phyloP scores from a whole-genome alignment of 2,113 vertebrate genomes.

The Amblyornis subalaris region DNA sequence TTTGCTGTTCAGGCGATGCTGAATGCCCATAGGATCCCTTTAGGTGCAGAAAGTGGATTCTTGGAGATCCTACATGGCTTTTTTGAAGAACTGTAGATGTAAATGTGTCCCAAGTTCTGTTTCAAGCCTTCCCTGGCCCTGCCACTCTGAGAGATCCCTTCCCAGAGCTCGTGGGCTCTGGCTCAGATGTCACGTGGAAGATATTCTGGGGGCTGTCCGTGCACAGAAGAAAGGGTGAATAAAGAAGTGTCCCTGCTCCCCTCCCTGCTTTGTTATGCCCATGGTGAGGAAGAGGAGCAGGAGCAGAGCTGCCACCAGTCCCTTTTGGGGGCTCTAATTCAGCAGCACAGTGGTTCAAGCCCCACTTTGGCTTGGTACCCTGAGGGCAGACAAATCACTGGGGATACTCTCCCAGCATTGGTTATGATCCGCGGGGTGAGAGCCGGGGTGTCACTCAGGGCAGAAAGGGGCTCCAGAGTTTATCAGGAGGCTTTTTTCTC shows the following conservation, averaged over 20 bases:
- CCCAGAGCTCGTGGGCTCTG: not conserved
- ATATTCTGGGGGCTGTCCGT: not conserved
- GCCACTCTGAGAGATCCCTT: not conserved
- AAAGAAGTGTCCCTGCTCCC: not conserved
- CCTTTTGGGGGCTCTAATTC: slow-evolving; percentile 15
- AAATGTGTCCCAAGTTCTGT: not conserved
- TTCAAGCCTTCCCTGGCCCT: not conserved
- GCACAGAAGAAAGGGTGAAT: not conserved
- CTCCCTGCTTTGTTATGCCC: slow-evolving; percentile 16
- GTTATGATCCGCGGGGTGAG: fast-evolving
- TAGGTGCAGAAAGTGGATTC: not conserved
- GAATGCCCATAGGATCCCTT: not conserved
- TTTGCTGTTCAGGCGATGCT: not conserved
- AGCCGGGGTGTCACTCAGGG: not conserved
- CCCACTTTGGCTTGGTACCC: slow-evolving; percentile 46
- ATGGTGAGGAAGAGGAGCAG: slow-evolving; percentile 37
- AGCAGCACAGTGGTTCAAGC: slow-evolving; percentile 52
- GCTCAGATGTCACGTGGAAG: fast-evolving
- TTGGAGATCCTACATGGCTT: not conserved
- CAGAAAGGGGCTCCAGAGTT: not conserved
- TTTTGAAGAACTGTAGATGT: not conserved
- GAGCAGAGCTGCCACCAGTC: slow-evolving; percentile 13
- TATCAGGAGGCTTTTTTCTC: not conserved
- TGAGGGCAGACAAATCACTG: fast-evolving
- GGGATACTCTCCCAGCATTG: not conserved